Conservation (phyloP, 2,113 vertebrate genomes). For the Semnornis frantzii region DNA sequence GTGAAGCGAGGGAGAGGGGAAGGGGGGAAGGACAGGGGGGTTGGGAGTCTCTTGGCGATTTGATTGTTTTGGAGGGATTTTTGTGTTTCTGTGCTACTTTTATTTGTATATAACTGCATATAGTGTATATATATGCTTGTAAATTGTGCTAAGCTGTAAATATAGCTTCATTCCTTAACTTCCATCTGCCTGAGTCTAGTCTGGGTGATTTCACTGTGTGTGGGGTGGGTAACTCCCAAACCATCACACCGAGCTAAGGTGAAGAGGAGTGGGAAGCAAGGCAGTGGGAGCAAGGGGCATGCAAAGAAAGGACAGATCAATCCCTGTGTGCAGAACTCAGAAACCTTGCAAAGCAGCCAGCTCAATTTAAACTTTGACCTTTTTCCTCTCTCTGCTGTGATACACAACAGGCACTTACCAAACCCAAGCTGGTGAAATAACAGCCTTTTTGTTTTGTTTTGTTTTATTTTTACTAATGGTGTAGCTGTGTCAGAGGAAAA, state of each 20-base stretch:
- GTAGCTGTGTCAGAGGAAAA: constrained; percentile 20
- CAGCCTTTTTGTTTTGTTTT: not conserved
- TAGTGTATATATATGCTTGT: too few relatives aligned
- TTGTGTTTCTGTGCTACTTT: too few relatives aligned
- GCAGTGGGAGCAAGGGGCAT: rapidly evolving
- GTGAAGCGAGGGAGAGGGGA: too few relatives aligned
- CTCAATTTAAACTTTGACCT: constrained; percentile 49
- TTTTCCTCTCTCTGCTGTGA: constrained; percentile 40
- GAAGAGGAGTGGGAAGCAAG: not conserved
- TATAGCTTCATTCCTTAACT: too few relatives aligned
- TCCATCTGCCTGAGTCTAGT: too few relatives aligned
- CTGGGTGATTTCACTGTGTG: too few relatives aligned
- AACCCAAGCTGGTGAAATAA: constrained; percentile 39
- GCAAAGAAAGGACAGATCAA: not conserved
- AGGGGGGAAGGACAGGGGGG: too few relatives aligned
- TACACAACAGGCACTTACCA: constrained; percentile 27
- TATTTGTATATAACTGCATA: too few relatives aligned
- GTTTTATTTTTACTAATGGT: not conserved
- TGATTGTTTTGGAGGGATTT: too few relatives aligned
- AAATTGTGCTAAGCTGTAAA: too few relatives aligned
- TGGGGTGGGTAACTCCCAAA: too few relatives aligned
- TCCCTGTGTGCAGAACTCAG: not conserved
- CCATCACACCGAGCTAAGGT: not conserved
- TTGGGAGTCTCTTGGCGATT: too few relatives aligned
- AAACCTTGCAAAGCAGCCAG: not conserved